These are phyloP conservation scores for Grammomys dolichurus DNA, from an alignment of 2,113 vertebrate genomes.

Conservation along the genomic window DNA sequence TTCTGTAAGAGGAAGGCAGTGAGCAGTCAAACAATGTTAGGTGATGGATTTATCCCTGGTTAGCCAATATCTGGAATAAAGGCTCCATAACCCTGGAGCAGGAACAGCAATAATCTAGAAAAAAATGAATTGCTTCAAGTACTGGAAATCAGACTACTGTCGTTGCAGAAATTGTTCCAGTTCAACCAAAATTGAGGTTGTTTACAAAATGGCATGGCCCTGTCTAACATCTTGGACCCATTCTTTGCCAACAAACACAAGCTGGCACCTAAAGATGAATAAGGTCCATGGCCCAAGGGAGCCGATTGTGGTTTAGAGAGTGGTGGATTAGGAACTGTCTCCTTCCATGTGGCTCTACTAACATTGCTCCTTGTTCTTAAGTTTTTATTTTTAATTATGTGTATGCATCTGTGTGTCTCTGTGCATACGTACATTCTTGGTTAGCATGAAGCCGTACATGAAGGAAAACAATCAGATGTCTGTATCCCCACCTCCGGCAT, in stretches of 20 bases:
- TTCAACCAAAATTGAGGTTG: not conserved
- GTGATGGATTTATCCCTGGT: not conserved
- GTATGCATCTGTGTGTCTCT: not conserved
- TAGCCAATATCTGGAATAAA: not conserved
- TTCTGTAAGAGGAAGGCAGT: not conserved
- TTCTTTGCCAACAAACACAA: not conserved
- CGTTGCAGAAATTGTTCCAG: not conserved
- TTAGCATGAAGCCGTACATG: not conserved
- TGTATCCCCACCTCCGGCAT: not conserved
- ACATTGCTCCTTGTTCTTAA: not conserved
- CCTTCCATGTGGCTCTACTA: not conserved
- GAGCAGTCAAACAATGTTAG: not conserved
- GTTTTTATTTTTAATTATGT: not conserved
- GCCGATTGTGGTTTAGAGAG: not conserved
- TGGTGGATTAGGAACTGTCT: not conserved
- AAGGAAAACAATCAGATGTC: not conserved
- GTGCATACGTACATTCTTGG: not conserved
- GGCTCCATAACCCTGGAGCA: too few relatives aligned
- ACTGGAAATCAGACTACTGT: not conserved
- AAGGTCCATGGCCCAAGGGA: not conserved
- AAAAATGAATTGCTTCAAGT: not conserved
- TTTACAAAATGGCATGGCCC: not conserved
- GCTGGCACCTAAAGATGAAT: not conserved
- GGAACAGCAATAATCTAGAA: not conserved
- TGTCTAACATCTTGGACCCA: not conserved